Evolutionary conservation across 2,888 invertebrate species (phyloP), one percentile per base, ranked within the genome.

Genomic region (Eupithecia subfuscata): DNA sequence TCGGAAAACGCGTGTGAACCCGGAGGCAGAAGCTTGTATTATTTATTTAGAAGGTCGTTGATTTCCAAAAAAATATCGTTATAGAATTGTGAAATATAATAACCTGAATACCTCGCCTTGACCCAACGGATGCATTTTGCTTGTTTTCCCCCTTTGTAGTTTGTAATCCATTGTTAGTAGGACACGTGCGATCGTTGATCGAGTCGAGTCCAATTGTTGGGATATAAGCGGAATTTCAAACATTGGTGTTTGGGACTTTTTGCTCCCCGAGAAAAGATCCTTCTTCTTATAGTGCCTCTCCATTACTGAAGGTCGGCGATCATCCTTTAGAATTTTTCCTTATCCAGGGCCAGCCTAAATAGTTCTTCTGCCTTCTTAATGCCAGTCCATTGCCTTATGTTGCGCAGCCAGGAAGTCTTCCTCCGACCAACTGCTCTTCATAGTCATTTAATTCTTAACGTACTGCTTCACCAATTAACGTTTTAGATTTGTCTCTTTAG

Each of bases 81-180:
- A 48, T 34, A 18, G 64, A 43, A 69, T 52, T 65, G 64, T 60
- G 8, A 30, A 56, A 69, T 40, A 48, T 63, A 30, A 30, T 30
- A 52, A 52, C 70, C 48, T 70, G 11, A 69, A 40, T 75, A 72
- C 65, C 69, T 68, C 40, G 56, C 87, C 88, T 89, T 88, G 89
- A 86, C 85, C 85, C 76, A 82, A 69, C 82, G 84, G 84, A 84
- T 84, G 86, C 80, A 76, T 79, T 85, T 82, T 76, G 84, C 83
- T 82, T 43, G 82, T 86, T 86, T 87, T 88, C 82, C 82, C 83
- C 83, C 70, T 70, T 74, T 67, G 69, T 71, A 71, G 77, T 73
- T 77, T 76, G 81, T 77, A 78, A 78, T 82, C 81, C 80, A 81
- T 81, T 82, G 82, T 82, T 80, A 69, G 71, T 34, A 73, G 43